Percentiles rank a stretch among this genome's conserved stretches.
Evolutionary conservation across 2,797 vertebrate genomes (phyloP).

Genomic region (Chelon auratus): DNA sequence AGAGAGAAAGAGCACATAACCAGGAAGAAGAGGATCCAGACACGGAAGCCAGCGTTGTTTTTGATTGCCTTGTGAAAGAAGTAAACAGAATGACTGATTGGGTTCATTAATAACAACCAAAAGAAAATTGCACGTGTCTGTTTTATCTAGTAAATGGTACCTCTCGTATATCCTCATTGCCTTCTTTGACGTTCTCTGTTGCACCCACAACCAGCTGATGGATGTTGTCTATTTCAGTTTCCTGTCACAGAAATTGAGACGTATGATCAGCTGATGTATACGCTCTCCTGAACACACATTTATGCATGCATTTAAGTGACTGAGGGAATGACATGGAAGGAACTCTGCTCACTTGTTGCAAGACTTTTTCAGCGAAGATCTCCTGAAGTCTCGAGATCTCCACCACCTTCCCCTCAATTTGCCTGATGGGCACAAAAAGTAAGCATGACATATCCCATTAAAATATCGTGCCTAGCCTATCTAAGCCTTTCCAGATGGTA

Average conservation of each 20-base stretch:
- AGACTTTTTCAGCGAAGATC: constrained; percentile 97
- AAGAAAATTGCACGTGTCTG: neutral
- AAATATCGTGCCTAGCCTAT: neutral
- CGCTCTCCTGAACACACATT: neutral
- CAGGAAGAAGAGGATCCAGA: constrained; percentile 99
- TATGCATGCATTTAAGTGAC: neutral
- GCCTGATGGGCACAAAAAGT: constrained; percentile 79
- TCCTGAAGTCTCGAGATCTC: constrained; percentile 98
- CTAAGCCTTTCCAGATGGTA: constrained; percentile 19
- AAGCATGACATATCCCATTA: neutral
- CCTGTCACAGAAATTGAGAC: constrained; percentile 79
- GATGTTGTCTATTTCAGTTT: constrained; percentile 94
- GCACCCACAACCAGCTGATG: constrained; percentile 97
- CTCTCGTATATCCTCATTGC: constrained; percentile 98
- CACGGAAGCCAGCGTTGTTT: constrained; percentile 98
- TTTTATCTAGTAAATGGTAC: constrained; percentile 68
- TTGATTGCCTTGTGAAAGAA: constrained; percentile 91
- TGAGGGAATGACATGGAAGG: neutral
- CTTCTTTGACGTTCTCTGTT: constrained; percentile 98
- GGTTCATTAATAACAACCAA: neutral
- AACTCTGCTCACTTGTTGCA: constrained; percentile 90
- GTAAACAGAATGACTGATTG: neutral
- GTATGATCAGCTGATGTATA: neutral
- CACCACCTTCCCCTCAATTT: constrained; percentile 98
- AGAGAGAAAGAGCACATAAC: constrained; percentile 99